phyloP scores from a whole-genome alignment of 2,797 vertebrate genomes.

The Botia kubotai region DNA sequence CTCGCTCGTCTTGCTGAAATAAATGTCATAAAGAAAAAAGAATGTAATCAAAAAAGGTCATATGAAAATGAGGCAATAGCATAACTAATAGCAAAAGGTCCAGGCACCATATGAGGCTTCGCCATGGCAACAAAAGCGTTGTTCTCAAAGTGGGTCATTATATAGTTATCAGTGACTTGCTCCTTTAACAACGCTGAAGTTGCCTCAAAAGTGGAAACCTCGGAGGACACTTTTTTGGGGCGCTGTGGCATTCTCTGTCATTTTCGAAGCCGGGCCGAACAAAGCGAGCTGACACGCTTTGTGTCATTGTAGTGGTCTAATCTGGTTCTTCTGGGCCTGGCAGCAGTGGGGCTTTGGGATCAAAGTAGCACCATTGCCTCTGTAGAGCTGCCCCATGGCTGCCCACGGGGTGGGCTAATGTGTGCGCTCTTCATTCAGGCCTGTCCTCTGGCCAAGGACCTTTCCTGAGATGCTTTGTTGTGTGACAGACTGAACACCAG shows the following conservation, averaged over 20 bases:
- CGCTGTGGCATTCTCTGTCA: constrained; percentile 50
- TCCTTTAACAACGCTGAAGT: constrained; percentile 64
- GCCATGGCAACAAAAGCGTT: constrained; percentile 63
- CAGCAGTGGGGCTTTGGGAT: constrained; percentile 68
- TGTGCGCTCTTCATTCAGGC: constrained; percentile 66
- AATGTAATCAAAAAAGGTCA: constrained; percentile 64
- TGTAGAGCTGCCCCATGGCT: constrained; percentile 66
- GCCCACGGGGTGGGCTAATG: constrained; percentile 67
- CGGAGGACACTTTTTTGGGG: constrained; percentile 56
- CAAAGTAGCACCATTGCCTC: constrained; percentile 65
- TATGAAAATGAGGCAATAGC: constrained; percentile 74
- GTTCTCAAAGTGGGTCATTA: constrained; percentile 74
- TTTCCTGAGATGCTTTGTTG: constrained; percentile 47
- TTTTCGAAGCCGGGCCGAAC: constrained; percentile 65
- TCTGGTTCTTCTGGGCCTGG: constrained; percentile 72
- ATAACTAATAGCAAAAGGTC: constrained; percentile 74
- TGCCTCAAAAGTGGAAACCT: constrained; percentile 62
- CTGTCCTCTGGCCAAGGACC: constrained; percentile 75
- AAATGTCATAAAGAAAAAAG: constrained; percentile 1
- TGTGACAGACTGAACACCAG: constrained; percentile 24
- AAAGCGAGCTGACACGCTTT: constrained; percentile 68
- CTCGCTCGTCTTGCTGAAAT: constrained; percentile 65
- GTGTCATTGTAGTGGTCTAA: constrained; percentile 66
- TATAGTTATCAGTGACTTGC: constrained; percentile 72
- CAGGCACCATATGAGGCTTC: constrained; percentile 65